Conservation (phyloP, 2,113 vertebrate genomes). For the Clarias batrachus region DNA sequence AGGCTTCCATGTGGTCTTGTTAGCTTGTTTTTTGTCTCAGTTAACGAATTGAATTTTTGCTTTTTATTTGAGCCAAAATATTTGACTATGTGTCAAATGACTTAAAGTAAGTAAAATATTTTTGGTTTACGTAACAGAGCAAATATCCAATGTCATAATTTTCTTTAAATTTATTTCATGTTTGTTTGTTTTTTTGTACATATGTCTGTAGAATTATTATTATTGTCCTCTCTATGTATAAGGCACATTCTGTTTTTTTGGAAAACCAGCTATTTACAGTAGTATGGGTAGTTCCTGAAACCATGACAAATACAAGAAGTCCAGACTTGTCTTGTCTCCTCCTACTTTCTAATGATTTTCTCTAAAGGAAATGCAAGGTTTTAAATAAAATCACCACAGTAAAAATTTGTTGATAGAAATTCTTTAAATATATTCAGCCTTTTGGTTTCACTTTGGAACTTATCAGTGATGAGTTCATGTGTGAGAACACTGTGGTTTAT, state of each 20-base stretch:
- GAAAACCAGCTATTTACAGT: background rate
- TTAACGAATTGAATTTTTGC: background rate
- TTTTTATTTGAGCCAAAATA: background rate
- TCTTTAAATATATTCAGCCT: background rate
- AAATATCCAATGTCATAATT: background rate
- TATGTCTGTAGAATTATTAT: background rate
- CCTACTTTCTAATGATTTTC: background rate
- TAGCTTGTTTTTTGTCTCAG: background rate
- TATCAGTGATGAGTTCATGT: background rate
- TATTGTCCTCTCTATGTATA: background rate
- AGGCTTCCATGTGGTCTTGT: background rate
- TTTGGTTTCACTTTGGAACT: background rate
- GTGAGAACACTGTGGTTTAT: background rate
- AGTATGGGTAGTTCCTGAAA: conserved; percentile 14
- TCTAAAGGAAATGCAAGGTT: background rate
- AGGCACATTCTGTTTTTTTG: background rate
- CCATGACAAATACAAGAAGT: background rate
- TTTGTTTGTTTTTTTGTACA: background rate
- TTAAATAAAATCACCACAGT: background rate
- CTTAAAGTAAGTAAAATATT: background rate
- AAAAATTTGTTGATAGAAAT: background rate
- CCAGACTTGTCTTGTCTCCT: background rate
- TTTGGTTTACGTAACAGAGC: background rate
- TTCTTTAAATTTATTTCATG: background rate
- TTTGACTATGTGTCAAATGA: background rate